phyloP scores from a whole-genome alignment of 2,113 vertebrate species.

The Rhinichthys klamathensis region DNA sequence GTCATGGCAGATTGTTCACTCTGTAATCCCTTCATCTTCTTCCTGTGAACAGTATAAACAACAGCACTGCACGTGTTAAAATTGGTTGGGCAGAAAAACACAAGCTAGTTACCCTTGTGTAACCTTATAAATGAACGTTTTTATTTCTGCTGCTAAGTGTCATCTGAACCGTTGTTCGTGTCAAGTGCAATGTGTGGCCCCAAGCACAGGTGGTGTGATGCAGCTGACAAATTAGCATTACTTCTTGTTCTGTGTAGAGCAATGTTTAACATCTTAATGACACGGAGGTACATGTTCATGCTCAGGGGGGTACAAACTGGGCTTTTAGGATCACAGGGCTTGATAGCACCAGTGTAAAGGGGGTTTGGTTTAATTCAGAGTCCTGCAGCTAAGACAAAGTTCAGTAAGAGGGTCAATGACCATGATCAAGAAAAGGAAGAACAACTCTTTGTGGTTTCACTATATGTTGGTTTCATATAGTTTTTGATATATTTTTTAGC shows the following conservation, averaged over 20 bases:
- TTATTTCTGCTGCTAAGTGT: not conserved
- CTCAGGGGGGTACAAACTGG: not conserved
- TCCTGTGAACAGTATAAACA: not conserved
- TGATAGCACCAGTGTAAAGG: slow-evolving; percentile 13
- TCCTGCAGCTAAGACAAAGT: slow-evolving; percentile 66
- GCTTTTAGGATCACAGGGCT: not conserved
- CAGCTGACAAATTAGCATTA: slow-evolving; percentile 9
- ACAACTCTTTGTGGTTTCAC: not conserved
- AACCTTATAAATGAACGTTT: not conserved
- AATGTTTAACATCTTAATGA: slow-evolving; percentile 8
- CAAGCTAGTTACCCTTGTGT: not conserved
- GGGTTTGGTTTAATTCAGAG: slow-evolving; percentile 66
- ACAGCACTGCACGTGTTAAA: not conserved
- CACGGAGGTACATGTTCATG: not conserved
- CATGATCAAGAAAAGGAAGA: not conserved
- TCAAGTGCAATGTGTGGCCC: slow-evolving; percentile 20
- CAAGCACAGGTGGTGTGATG: slow-evolving; percentile 2
- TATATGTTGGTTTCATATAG: not conserved
- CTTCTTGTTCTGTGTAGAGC: not conserved
- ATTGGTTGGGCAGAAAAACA: too few relatives aligned
- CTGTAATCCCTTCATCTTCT: not conserved
- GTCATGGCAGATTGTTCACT: slow-evolving; percentile 14
- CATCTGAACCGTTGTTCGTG: not conserved
- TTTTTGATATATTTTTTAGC: not conserved
- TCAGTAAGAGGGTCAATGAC: slow-evolving; percentile 61